phyloP scores from a whole-genome alignment of 1,140 invertebrate genomes.

The Heliconius nattereri region DNA sequence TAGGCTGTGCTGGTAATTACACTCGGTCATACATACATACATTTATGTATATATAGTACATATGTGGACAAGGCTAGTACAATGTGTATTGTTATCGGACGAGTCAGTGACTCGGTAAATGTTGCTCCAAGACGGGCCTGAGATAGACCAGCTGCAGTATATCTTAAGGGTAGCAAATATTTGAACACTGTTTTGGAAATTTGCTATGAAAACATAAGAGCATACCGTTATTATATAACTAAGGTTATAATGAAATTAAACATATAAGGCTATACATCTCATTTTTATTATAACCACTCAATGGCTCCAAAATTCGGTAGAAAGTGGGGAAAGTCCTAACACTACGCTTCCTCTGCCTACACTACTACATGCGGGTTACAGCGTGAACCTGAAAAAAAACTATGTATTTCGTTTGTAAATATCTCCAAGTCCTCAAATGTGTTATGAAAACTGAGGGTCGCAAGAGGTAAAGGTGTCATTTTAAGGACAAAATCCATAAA shows the following conservation, averaged over 20 bases:
- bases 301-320: no score
- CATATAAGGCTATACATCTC: no score
- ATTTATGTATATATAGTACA: neutral
- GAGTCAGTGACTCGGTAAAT: slow-evolving; percentile 24
- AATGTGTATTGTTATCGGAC: slow-evolving; percentile 20
- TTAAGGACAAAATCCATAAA: no score
- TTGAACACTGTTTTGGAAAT: neutral
- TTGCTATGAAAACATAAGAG: neutral
- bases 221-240: neutral
- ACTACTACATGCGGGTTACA: no score
- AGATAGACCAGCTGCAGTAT: slow-evolving; percentile 25
- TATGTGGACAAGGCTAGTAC: slow-evolving; percentile 3
- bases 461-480: no score
- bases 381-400: no score
- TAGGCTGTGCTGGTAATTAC: neutral
- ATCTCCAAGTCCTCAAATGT: no score
- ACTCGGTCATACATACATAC: neutral
- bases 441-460: no score
- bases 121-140: slow-evolving; percentile 12
- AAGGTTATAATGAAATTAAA: neutral
- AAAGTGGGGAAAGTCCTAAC: no score
- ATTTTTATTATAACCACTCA: no score
- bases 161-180: slow-evolving; percentile 10
- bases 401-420: no score
- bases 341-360: no score